phyloP scores from a whole-genome alignment of 2,797 vertebrate genomes.

The Acanthiza pusilla region DNA sequence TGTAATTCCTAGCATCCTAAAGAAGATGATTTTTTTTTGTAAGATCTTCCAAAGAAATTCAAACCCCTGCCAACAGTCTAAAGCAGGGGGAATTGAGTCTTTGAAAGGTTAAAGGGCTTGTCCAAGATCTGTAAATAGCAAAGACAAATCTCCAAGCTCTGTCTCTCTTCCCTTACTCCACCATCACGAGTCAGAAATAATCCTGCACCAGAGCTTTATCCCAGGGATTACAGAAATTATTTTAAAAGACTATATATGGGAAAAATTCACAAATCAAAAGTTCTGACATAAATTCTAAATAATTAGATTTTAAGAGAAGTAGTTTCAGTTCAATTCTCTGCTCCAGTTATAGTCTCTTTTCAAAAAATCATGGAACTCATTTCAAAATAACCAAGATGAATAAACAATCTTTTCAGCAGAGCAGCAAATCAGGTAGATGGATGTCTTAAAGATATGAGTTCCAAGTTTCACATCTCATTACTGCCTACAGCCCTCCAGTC shows the following conservation, averaged over 20 bases:
- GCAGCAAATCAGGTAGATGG: neutral
- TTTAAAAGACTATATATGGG: neutral
- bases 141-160: neutral
- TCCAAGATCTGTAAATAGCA: constrained; percentile 24
- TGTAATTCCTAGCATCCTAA: neutral
- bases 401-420: neutral
- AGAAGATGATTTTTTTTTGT: neutral
- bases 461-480: neutral
- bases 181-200: neutral
- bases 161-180: neutral
- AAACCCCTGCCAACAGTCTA: neutral
- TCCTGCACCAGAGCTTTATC: neutral
- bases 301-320: neutral
- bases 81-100: neutral
- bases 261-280: neutral
- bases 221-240: neutral
- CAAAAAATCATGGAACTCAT: neutral
- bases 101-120: neutral
- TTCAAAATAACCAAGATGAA: constrained; percentile 5
- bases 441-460: neutral
- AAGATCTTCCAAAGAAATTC: neutral
- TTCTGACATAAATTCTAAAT: neutral
- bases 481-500: neutral
- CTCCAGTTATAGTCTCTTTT: neutral
- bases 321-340: neutral